Evolutionary conservation across 1,140 invertebrate species (phyloP), one percentile per base, ranked within the genome.

Genomic region (Macrosteles quadrilineatus): DNA sequence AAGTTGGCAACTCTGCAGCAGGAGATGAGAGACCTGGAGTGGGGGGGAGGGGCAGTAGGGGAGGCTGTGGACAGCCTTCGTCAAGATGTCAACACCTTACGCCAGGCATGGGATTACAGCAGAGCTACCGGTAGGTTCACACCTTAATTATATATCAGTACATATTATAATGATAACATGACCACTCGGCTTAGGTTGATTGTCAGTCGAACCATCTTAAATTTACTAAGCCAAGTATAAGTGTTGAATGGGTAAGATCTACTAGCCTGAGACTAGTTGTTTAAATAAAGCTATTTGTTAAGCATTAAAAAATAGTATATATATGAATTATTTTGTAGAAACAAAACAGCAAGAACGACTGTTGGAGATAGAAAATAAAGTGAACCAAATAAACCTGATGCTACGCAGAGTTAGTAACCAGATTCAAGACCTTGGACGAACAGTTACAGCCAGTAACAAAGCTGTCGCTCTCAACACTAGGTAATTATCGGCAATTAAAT

Each of bases 401-500:
- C n/a, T 50, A 21, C 47, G 47, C n/a, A 17, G 47, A 21, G 21
- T 50, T 4, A 19, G 21, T n/a, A 50, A 21, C n/a, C 47, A 50
- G 47, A 21, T 50, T n/a, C 47, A 11, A n/a, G 47, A 50, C 2
- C 47, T 50, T 3, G n/a, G 47, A 4, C 47, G 47, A 21, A 50
- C 47, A 6, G n/a, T 50, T 19, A 19, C 3, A 4, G 14, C 47
- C 47, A 50, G n/a, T n/a, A 19, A 3, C 2, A 17, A 50, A n/a
- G 47, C 47, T 50, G 47, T 19, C 4, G 47, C 47, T 50, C 21
- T 19, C 47, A 50, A 50, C n/a, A 50, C 47, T n/a, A 50, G 47
- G 47, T 50, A 17, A 4, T 40, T 40, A n/a, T n/a, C n/a, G n/a
- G n/a, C n/a, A n/a, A n/a, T n/a, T n/a, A n/a, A n/a, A n/a, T n/a